Evolutionary conservation across 1,140 invertebrate genomes (phyloP), one percentile per base, ranked within the genome.

Genomic region (Rhyacophila brunnea): DNA sequence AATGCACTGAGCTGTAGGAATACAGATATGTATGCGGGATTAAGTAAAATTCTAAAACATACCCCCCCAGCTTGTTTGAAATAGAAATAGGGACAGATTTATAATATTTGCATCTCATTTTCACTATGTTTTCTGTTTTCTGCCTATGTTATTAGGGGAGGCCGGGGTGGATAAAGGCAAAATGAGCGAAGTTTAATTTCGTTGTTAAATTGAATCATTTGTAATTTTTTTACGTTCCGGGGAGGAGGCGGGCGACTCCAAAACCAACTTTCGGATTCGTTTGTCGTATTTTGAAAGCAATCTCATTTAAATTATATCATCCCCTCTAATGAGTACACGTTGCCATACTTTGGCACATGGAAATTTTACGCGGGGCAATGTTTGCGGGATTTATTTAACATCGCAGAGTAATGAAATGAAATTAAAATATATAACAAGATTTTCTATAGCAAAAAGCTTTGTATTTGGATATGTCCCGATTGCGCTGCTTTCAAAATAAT

Each of bases 171-270:
- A 19, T 19, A 15, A 19, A 19, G 43, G 10, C 14, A 17, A 45
- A 17, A 45, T 19, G 18, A 45, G 18, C 14, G 43, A 43, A 18
- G 32, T 56, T 56, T 46, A 56, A 55, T 45, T 55, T 55, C 52
- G 19, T n/a, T 18, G 32, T 55, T 13, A 45, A 56, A 56, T 56
- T 56, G 43, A 36, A 56, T 47, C 43, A 35, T 46, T 56, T 56
- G 43, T 56, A 44, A n/a, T 43, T 20, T 56, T 56, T 47, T 47
- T 13, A 20, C 14, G 43, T 45, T 11, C 18, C 9, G 15, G 43
- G 43, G 43, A 19, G 18, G 18, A 19, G 18, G 18, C n/a, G 15
- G 14, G 10, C 9, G 43, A 45, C 43, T 11, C 6, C 13, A 17
- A 28, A 28, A 28, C 43, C 17, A 28, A 15, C 10, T 10, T 19